Percentiles rank a stretch among this genome's conserved stretches.
Conservation (phyloP, 2,113 vertebrate species). For the Mionectes macconnelli region DNA sequence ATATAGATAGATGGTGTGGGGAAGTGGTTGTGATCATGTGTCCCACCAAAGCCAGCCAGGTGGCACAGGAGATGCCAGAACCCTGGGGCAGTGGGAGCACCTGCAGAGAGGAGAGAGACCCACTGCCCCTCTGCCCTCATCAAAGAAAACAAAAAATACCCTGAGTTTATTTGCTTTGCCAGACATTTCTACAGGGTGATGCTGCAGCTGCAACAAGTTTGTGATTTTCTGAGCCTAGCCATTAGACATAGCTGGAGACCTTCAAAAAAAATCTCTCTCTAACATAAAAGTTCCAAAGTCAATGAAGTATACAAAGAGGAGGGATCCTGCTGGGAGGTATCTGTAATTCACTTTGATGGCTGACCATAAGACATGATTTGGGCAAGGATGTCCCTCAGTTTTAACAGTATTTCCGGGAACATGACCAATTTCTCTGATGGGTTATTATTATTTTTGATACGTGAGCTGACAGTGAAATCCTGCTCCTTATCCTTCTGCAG, state of each 20-base stretch:
- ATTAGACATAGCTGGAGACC: not conserved
- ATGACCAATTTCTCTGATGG: not conserved
- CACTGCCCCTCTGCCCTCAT: not conserved
- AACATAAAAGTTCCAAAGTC: not conserved
- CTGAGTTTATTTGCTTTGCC: not conserved
- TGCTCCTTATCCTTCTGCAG: not conserved
- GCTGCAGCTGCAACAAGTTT: not conserved
- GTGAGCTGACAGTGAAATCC: not conserved
- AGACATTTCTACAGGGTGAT: not conserved
- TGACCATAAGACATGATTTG: not conserved
- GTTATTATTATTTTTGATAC: not conserved
- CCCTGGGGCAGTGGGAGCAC: not conserved
- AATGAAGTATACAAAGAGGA: not conserved
- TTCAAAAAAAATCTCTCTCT: not conserved
- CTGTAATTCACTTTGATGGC: not conserved
- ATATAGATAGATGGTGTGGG: not conserved
- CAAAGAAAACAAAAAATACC: not conserved
- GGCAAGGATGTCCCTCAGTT: not conserved
- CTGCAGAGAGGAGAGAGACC: not conserved
- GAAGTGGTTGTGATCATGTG: rapidly evolving
- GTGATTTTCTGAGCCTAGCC: not conserved
- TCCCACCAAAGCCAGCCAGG: rapidly evolving
- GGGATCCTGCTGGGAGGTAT: not conserved
- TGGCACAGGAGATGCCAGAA: not conserved
- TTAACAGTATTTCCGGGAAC: not conserved